Base-by-base conservation (phyloP, 2,888 invertebrate species). In the Drosophila cyrtoloma region DNA sequence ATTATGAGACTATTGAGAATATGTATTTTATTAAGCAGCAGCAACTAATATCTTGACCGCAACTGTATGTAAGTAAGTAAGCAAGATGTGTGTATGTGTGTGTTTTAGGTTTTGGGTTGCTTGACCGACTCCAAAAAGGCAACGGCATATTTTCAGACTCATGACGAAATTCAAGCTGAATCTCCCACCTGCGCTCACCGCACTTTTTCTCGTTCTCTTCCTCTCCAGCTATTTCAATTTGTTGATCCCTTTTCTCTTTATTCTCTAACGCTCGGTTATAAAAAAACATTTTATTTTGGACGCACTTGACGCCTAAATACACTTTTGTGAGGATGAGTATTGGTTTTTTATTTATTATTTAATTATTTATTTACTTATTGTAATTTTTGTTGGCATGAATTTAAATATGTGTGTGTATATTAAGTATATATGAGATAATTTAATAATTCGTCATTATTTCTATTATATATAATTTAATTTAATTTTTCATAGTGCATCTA, bases 111-210 rank as follows among this genome's bases (percentile, higher is more conserved):
- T 61, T 63, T 75, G 68, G 69, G 77, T 78, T 84, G 72, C 75
- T 81, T 81, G 90, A 81, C 89, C 79, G 72, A 71, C 65, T 71
- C 53, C 39, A 42, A 58, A 72, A 60, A 62, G 44, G 35, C 63
- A 71, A 69, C 68, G 78, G 72, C 61, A 68, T 84, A 88, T 87
- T 86, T 84, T 89, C 67, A 80, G 73, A 65, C 44, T 75, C 71
- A 82, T 87, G 89, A 90, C 91, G 89, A 90, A 77, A 81, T 47
- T 65, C 77, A 58, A 56, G 35, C 47, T 55, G 47, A 57, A n/a
- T 72, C 82, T 75, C 47, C 51, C 70, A 76, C 69, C 72, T 74
- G 79, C 50, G 51, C 19, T 55, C 50, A 22, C 53, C 26, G 5
- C 42, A 12, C 59, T 28, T 9, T 28, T 63, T 33, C 66, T 14